These are phyloP conservation scores for Dynastes tityus DNA, from an alignment of 2,888 invertebrate species.

Conservation along the genomic window DNA sequence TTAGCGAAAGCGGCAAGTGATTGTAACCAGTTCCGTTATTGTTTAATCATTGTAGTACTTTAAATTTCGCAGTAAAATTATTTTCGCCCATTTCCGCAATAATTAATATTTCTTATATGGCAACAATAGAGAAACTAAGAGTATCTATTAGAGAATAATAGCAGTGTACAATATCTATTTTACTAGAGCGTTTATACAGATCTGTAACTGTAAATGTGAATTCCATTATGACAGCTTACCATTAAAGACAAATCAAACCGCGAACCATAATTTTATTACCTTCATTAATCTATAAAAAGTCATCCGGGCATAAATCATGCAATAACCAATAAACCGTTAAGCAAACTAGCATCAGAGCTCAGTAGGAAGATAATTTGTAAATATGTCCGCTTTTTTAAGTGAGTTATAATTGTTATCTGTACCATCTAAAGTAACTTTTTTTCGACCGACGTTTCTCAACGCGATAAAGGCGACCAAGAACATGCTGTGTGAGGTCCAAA, in stretches of 20 bases:
- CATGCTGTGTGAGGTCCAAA: conserved; percentile 56
- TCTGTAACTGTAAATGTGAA: conserved; percentile 10
- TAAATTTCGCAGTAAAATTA: too few species aligned
- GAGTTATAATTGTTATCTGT: conserved; percentile 45
- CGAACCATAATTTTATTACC: conserved; percentile 21
- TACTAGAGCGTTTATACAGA: background rate
- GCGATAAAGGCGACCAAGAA: conserved; percentile 40
- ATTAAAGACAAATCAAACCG: conserved; percentile 10
- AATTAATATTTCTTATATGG: too few species aligned
- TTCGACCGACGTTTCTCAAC: conserved; percentile 22
- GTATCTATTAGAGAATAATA: too few species aligned
- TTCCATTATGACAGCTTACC: conserved; percentile 1
- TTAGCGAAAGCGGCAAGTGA: too few species aligned
- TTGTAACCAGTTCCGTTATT: too few species aligned
- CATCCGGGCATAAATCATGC: conserved; percentile 20
- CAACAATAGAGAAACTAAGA: too few species aligned
- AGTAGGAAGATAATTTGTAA: conserved; percentile 41
- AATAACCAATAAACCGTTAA: conserved; percentile 28
- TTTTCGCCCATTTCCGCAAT: too few species aligned
- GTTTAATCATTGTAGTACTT: too few species aligned
- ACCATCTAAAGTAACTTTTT: conserved; percentile 41
- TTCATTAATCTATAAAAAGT: conserved; percentile 26
- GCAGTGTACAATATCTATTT: too few species aligned
- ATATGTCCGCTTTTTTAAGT: conserved; percentile 45
- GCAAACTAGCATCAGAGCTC: conserved; percentile 10